Evolutionary conservation across 2,113 vertebrate species (phyloP).

Genomic region (Pungitius pungitius): DNA sequence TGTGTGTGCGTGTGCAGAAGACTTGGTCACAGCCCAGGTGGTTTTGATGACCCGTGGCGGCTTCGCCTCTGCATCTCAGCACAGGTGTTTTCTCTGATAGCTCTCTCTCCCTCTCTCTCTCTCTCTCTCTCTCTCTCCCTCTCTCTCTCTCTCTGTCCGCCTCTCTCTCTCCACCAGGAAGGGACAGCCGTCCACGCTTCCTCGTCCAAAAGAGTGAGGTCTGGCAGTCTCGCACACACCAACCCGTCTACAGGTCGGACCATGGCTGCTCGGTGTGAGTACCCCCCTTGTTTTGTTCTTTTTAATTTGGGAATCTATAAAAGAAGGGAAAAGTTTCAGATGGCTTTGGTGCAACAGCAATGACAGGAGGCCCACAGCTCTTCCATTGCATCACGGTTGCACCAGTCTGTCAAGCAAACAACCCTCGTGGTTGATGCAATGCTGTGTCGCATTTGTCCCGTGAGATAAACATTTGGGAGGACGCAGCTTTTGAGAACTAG

Average conservation of each 20-base stretch:
- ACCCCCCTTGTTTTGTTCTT: conserved; percentile 14
- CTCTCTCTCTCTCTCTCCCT: conserved; percentile 34
- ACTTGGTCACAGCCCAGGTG: conserved; percentile 17
- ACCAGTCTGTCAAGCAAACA: conserved; percentile 25
- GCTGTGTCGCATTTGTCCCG: conserved; percentile 53
- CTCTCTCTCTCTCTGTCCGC: conserved; percentile 36
- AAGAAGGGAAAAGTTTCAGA: not conserved
- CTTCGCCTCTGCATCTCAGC: conserved; percentile 25
- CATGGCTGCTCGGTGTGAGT: conserved; percentile 68
- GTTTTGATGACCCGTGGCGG: conserved; percentile 2
- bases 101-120: conserved; percentile 37
- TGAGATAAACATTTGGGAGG: conserved; percentile 63
- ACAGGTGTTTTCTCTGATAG: conserved; percentile 70
- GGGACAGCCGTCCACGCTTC: conserved; percentile 42
- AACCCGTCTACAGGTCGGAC: conserved; percentile 24
- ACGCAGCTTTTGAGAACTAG: conserved; percentile 52
- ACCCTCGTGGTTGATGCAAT: conserved; percentile 34
- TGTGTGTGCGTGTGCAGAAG: not conserved
- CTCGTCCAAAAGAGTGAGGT: conserved; percentile 35
- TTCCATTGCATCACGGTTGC: conserved; percentile 50
- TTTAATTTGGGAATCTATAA: not conserved
- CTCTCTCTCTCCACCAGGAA: conserved; percentile 70
- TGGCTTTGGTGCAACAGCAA: conserved; percentile 8
- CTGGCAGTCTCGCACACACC: conserved; percentile 17
- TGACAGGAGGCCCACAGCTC: not conserved